These are phyloP conservation scores for Hippocampus zosterae DNA, from an alignment of 2,113 vertebrate genomes.

Conservation along the genomic window DNA sequence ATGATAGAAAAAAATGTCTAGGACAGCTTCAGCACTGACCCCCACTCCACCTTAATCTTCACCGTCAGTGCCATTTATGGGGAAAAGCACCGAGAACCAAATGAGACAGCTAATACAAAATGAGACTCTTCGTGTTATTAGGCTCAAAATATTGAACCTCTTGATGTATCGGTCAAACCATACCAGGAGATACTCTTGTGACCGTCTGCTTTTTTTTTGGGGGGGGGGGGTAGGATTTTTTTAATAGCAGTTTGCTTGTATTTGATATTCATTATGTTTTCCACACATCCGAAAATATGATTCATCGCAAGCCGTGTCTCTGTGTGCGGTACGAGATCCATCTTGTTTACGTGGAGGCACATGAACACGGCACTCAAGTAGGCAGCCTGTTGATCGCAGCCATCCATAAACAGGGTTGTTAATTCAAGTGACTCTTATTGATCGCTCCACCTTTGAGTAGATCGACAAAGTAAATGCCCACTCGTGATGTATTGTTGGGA, in stretches of 20 bases:
- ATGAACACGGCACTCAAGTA: neutral
- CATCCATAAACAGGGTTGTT: constrained; percentile 4
- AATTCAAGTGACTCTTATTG: constrained; percentile 2
- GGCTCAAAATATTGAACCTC: neutral
- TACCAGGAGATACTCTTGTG: neutral
- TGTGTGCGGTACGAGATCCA: neutral
- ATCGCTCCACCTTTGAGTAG: constrained; percentile 1
- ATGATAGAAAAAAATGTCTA: neutral
- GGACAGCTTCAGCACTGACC: neutral
- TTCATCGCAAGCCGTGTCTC: neutral
- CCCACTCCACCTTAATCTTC: neutral
- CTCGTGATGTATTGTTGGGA: neutral
- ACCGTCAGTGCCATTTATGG: neutral
- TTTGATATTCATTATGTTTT: neutral
- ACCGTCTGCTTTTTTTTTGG: neutral
- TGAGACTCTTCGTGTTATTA: neutral
- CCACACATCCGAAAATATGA: neutral
- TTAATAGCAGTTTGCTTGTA: neutral
- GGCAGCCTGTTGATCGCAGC: neutral
- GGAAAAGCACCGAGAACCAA: neutral
- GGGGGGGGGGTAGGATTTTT: neutral
- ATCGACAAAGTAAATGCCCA: neutral
- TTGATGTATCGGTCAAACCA: neutral
- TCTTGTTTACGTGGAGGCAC: neutral
- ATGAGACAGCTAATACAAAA: neutral